Conservation (phyloP, 2,888 invertebrate species). For the Malthinus seriepunctatus region DNA sequence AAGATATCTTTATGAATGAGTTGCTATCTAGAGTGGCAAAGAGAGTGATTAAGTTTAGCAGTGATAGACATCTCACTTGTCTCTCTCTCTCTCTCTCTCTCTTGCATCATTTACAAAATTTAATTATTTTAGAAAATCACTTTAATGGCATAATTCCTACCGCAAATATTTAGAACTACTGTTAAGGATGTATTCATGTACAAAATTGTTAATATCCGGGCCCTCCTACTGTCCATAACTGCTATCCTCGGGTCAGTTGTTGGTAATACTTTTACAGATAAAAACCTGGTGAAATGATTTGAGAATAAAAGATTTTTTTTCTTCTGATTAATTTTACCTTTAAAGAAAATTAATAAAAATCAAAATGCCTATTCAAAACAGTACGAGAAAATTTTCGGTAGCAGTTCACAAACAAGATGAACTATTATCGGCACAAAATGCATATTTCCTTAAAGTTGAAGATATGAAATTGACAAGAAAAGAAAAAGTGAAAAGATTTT, state of each 20-base stretch:
- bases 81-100: too few relatives aligned
- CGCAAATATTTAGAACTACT: slow-evolving; percentile 43
- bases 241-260: slow-evolving; percentile 29
- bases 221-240: slow-evolving; percentile 48
- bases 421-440: slow-evolving; percentile 48
- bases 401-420: slow-evolving; percentile 51
- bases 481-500: slow-evolving; percentile 66
- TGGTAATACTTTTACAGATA: slow-evolving; percentile 18
- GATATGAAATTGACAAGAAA: slow-evolving; percentile 60
- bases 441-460: slow-evolving; percentile 69
- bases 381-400: slow-evolving; percentile 35
- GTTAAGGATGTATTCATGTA: slow-evolving; percentile 57
- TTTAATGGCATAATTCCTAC: neutral
- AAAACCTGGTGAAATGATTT: slow-evolving; percentile 4
- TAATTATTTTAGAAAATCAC: too few relatives aligned
- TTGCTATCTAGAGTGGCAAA: too few relatives aligned
- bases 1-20: too few relatives aligned
- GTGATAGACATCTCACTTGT: too few relatives aligned
- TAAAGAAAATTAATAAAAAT: too few relatives aligned
- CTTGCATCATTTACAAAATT: too few relatives aligned
- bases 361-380: slow-evolving; percentile 36
- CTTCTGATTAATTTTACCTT: neutral
- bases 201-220: slow-evolving; percentile 59
- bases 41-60: too few relatives aligned
- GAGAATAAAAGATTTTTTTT: neutral